These are phyloP conservation scores for Diuraphis noxia DNA, from an alignment of 1,140 invertebrate species.

Conservation along the genomic window DNA sequence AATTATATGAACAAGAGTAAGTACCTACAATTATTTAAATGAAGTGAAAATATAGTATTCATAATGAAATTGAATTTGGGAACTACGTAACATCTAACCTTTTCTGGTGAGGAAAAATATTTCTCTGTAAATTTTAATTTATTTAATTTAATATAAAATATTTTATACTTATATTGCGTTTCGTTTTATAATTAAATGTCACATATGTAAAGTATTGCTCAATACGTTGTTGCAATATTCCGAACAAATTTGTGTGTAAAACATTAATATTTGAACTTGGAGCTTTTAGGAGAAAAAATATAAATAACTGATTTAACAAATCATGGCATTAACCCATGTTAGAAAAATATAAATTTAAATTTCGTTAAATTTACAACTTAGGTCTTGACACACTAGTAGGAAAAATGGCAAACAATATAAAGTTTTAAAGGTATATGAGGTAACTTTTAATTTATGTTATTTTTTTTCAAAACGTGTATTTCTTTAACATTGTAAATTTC, in stretches of 20 bases:
- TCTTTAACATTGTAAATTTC: slow-evolving; percentile 32
- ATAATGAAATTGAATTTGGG: slow-evolving; percentile 11
- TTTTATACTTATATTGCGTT: slow-evolving; percentile 9
- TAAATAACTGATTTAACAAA: slow-evolving; percentile 28
- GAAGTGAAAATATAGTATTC: slow-evolving; percentile 30
- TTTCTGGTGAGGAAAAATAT: slow-evolving; percentile 18
- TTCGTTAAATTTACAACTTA: slow-evolving; percentile 14
- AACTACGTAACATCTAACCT: slow-evolving; percentile 24
- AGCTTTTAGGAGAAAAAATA: not conserved
- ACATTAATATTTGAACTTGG: slow-evolving; percentile 7
- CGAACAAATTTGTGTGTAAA: not conserved
- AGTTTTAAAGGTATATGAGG: slow-evolving; percentile 3
- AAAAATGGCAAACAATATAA: slow-evolving; percentile 21
- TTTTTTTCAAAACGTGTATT: not conserved
- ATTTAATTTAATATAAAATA: slow-evolving; percentile 30
- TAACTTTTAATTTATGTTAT: slow-evolving; percentile 34
- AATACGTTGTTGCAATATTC: not conserved
- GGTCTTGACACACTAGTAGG: not conserved
- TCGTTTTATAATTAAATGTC: slow-evolving; percentile 29
- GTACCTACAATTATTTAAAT: slow-evolving; percentile 29
- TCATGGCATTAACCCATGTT: slow-evolving; percentile 7
- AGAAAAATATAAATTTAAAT: slow-evolving; percentile 32
- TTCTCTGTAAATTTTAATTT: slow-evolving; percentile 24
- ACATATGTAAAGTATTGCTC: not conserved
- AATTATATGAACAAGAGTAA: not conserved